These are phyloP conservation scores for Sebastes goodei DNA, from an alignment of 2,797 vertebrate genomes.

Conservation along the genomic window DNA sequence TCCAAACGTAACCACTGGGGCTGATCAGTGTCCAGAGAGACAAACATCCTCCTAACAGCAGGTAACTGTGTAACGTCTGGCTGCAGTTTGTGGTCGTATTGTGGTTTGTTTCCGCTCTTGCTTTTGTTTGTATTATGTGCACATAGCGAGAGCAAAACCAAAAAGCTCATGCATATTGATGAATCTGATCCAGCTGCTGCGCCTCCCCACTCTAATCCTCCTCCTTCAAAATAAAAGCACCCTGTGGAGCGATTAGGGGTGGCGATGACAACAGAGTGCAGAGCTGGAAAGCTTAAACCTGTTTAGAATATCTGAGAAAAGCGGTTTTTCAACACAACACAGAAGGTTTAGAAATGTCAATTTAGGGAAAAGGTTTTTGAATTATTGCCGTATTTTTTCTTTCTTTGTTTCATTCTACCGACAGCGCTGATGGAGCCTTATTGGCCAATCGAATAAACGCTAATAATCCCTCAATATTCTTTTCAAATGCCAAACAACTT, in stretches of 20 bases:
- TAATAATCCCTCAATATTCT: background rate
- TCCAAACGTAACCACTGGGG: background rate
- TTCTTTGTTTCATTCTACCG: background rate
- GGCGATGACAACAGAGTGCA: background rate
- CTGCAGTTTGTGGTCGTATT: constrained; percentile 16
- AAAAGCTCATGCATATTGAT: constrained; percentile 28
- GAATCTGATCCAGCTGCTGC: constrained; percentile 42
- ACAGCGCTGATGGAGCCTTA: background rate
- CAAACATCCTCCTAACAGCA: constrained; percentile 13
- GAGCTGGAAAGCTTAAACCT: background rate
- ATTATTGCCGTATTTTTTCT: background rate
- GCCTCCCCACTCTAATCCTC: background rate
- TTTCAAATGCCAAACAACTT: background rate
- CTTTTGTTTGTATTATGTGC: constrained; percentile 39
- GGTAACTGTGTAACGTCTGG: constrained; percentile 19
- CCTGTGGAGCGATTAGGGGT: background rate
- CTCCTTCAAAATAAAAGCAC: constrained; percentile 44
- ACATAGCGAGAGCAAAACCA: constrained; percentile 18
- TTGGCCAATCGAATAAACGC: background rate
- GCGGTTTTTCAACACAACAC: background rate
- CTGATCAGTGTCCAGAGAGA: background rate
- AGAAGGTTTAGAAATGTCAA: background rate
- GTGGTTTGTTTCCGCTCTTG: constrained; percentile 4
- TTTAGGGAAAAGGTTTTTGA: background rate
- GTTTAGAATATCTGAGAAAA: background rate